Base-by-base conservation (phyloP, 2,888 invertebrate genomes). In the Aphelenchoides bicaudatus region DNA sequence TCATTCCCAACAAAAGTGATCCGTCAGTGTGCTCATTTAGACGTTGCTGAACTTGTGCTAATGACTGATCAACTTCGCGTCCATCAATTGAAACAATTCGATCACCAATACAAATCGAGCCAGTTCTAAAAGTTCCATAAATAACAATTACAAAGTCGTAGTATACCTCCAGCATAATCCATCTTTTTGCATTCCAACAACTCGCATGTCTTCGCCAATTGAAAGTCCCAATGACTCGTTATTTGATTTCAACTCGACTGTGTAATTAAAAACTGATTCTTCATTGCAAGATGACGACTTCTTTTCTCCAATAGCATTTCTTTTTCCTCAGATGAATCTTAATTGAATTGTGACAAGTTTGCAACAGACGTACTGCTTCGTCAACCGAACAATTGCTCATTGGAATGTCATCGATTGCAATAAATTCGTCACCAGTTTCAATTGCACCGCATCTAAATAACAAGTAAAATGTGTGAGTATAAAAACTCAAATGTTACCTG, bases 391-490 rank as follows among this genome's bases (percentile, higher is more conserved):
- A 51, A 3, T 28, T 28, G 37, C 37, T 38, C 31, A 51, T 10
- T 10, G 52, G 52, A 30, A 51, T 29, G 19, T 51, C 52, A 39
- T 51, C 52, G 31, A 51, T 38, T n/a, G 28, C 23, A 1, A 51
- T 19, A 19, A 51, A 51, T 23, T 51, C 52, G 38, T 51, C 52
- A 13, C 52, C 52, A 6, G 38, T 23, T 21, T 34, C 52, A 16
- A 51, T 51, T 30, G 52, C 52, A 5, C 52, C 52, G 4, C 52
- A 29, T 19, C 52, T 19, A 16, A 43, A n/a, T n/a, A n/a, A n/a
- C n/a, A n/a, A 43, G 16, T 3, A 3, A 43, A 34, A 34, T 13
- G 16, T 13, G 13, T 34, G 16, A 34, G 16, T 13, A 34, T 13
- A 34, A 13, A 34, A 34, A 13, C 16, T 13, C 13, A 43, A n/a